Evolutionary conservation across 2,113 vertebrate genomes (phyloP).

Genomic region (Ondatra zibethicus): DNA sequence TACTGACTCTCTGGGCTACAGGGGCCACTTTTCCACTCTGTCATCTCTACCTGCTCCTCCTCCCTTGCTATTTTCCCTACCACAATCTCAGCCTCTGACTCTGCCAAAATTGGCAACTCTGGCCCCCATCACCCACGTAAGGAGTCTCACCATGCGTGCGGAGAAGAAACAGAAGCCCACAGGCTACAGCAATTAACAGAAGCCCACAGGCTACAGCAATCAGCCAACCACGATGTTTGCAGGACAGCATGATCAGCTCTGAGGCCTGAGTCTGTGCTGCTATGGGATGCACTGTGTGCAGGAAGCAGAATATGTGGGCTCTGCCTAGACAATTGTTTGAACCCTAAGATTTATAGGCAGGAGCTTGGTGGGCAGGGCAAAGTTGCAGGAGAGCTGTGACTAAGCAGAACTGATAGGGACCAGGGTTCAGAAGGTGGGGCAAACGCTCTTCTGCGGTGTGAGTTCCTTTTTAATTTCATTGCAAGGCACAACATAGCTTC

Average conservation of each 20-base stretch:
- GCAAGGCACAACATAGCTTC: not conserved
- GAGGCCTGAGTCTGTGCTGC: not conserved
- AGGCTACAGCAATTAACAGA: not conserved
- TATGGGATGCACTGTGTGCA: not conserved
- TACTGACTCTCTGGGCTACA: not conserved
- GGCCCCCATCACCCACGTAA: accelerated
- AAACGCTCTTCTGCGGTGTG: no score
- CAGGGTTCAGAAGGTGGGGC: not conserved
- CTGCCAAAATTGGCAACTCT: not conserved
- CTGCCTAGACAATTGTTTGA: not conserved
- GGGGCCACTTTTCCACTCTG: not conserved
- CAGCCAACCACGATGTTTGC: accelerated
- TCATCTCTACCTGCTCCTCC: not conserved
- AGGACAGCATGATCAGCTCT: not conserved
- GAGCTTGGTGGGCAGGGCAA: accelerated
- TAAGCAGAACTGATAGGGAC: not conserved
- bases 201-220: no score
- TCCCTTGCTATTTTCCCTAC: not conserved
- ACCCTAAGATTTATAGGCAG: not conserved
- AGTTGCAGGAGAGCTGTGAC: accelerated
- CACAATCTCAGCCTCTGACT: not conserved
- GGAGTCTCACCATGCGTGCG: conserved; percentile 3
- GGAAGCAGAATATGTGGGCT: no score
- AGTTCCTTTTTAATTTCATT: accelerated
- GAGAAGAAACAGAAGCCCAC: conserved; percentile 18